phyloP scores from a whole-genome alignment of 2,113 vertebrate species.

The Pelodiscus sinensis region DNA sequence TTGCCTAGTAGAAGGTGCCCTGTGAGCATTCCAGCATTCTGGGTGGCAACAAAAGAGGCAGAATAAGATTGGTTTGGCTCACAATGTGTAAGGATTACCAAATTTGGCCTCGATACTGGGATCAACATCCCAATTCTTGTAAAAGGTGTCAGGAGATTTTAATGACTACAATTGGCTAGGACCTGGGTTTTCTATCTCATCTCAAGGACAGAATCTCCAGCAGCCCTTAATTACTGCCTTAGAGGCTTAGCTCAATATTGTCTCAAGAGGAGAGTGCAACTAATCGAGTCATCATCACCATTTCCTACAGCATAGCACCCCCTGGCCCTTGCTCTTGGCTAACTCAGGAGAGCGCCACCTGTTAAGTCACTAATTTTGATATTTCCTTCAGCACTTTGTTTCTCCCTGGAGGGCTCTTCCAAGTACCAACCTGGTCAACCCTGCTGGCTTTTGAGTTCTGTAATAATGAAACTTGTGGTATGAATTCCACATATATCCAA shows the following conservation, averaged over 20 bases:
- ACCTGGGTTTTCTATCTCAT: background rate
- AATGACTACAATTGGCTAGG: background rate
- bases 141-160: background rate
- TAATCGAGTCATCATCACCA: background rate
- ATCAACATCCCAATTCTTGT: background rate
- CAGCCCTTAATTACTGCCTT: slow-evolving; percentile 13
- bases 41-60: background rate
- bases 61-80: background rate
- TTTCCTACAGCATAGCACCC: slow-evolving; percentile 72
- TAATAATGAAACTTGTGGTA: background rate
- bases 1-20: background rate
- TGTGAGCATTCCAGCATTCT: background rate
- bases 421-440: background rate
- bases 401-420: background rate
- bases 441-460: background rate
- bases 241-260: background rate
- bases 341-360: background rate
- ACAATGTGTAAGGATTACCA: background rate
- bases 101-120: background rate
- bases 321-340: slow-evolving; percentile 60
- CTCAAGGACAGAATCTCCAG: background rate
- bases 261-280: background rate
- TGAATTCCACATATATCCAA: background rate
- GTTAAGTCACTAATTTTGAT: background rate
- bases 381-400: background rate